A percentile compares a stretch with the other conserved stretches of the same genome.
Conservation (phyloP, 92 coral and sea anemone species). For the Chrysogorgia sp. region DNA sequence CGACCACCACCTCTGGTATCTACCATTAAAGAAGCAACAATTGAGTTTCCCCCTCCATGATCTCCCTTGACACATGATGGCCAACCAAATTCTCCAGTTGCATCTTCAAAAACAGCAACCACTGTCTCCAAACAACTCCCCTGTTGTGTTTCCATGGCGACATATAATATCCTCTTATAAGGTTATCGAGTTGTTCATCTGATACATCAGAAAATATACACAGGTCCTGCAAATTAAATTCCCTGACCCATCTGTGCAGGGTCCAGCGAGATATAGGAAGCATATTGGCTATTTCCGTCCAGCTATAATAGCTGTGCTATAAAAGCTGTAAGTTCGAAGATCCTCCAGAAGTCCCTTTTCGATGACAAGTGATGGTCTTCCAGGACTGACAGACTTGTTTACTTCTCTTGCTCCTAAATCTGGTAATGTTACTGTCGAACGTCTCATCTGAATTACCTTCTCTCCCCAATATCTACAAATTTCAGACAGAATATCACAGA, state of each 20-base stretch:
- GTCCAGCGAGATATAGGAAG: conserved; percentile 32
- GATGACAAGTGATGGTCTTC: conserved; percentile 20
- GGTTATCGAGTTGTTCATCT: conserved; percentile 7
- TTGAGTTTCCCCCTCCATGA: conserved; percentile 9
- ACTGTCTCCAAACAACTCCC: conserved; percentile 51
- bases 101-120: conserved; percentile 23
- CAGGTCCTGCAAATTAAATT: conserved; percentile 2
- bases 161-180: conserved; percentile 27
- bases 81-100: conserved; percentile 47
- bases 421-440: conserved; percentile 35
- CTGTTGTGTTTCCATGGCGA: conserved; percentile 35
- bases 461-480: conserved; percentile 24
- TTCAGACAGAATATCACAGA: not conserved
- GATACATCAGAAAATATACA: conserved; percentile 23
- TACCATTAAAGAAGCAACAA: conserved; percentile 54
- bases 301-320: no score
- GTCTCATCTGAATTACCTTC: conserved; percentile 21
- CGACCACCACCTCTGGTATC: conserved; percentile 48
- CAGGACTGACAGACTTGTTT: not conserved
- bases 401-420: conserved; percentile 14
- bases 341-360: conserved; percentile 1
- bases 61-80: conserved; percentile 58
- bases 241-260: not conserved
- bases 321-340: conserved; percentile 18
- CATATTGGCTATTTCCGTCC: conserved; percentile 16